Evolutionary conservation across 92 coral and sea anemone genomes (phyloP).

Genomic region (Isaurus tuberculatus): DNA sequence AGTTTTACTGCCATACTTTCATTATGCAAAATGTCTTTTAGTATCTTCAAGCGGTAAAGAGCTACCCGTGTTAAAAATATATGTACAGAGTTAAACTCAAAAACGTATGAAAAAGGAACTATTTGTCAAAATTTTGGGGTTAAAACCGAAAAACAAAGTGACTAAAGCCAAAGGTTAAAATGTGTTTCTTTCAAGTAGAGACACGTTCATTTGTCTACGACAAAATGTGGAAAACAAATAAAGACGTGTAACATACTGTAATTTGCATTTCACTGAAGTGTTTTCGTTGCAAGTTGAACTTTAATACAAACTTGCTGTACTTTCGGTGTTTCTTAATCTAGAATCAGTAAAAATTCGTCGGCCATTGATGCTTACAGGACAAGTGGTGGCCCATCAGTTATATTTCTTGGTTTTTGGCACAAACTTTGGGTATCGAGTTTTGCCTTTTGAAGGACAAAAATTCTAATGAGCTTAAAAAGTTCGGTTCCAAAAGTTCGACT

Average conservation of each 20-base stretch:
- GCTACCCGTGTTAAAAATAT: background rate
- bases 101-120: background rate
- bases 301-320: background rate
- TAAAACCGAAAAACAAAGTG: background rate
- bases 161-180: background rate
- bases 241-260: background rate
- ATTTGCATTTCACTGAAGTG: constrained; percentile 36
- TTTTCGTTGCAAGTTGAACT: background rate
- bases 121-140: background rate
- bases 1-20: background rate
- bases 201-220: background rate
- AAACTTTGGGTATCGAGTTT: background rate
- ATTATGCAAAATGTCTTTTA: background rate
- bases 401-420: background rate
- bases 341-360: background rate
- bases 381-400: background rate
- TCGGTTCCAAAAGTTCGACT: too few relatives aligned
- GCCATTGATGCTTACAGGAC: background rate
- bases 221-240: constrained; percentile 14
- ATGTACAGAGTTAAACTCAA: background rate
- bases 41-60: background rate
- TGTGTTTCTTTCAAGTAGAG: constrained; percentile 1
- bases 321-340: background rate
- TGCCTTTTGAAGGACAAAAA: background rate
- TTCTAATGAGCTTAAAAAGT: background rate